Evolutionary conservation across 2,888 invertebrate genomes (phyloP), one percentile per base, ranked within the genome.

Genomic region (Rhagophthalmus giganteus): DNA sequence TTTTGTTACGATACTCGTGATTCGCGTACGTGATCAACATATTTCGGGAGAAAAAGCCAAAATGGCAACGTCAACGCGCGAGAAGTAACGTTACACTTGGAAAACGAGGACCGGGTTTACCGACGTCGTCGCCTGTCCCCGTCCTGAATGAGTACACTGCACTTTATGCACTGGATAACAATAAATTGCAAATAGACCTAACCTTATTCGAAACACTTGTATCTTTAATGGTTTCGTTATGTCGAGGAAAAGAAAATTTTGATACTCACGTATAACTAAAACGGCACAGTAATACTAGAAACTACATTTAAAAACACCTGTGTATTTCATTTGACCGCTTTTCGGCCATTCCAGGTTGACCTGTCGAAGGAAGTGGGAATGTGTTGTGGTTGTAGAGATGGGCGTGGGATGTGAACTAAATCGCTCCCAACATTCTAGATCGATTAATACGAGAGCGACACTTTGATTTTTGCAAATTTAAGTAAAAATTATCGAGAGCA

Each of bases 331-430:
- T 71, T 74, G 75, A 75, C 75, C 74, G 74, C 74, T 75, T 75
- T 75, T 73, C 74, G 71, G 73, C 71, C 74, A 71, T 74, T 74
- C 74, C 74, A 71, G 74, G 70, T 71, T 74, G 75, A 75, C 74
- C 74, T 72, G 73, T 65, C 63, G 68, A 61, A 71, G 68, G 70
- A 73, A 73, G 73, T 74, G 72, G 74, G 73, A 73, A 68, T 68
- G 67, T 63, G 68, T 59, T 53, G 54, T 55, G 56, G 59, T 35
- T 39, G 25, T 59, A 58, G 58, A 62, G 62, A 48, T 59, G 55
- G 46, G 62, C 45, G 54, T 56, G 37, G 30, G 32, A 15, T 16
- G 10, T 13, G 11, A 26, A 42, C 12, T 28, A 16, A 10, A 30
- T 11, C 25, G 20, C 26, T 25, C 12, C 25, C 11, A 12, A 12